phyloP scores from a whole-genome alignment of 2,797 vertebrate genomes.

The Leptodactylus fallax region DNA sequence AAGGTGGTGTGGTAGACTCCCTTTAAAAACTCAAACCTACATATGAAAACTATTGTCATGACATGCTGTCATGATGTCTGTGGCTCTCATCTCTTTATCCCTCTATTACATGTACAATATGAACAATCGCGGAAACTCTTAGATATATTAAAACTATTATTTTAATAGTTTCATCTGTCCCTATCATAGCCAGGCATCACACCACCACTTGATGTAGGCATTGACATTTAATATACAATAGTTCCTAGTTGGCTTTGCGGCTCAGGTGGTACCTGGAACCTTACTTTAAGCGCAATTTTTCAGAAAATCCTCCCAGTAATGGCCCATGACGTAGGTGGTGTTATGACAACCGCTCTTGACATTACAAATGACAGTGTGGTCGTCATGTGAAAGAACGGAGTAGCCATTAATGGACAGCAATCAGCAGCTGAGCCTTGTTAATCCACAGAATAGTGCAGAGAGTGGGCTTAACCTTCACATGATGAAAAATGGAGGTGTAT shows the following conservation, averaged over 20 bases:
- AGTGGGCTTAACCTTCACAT: background rate
- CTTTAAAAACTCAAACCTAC: too few species aligned
- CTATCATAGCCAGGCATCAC: too few species aligned
- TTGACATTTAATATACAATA: background rate
- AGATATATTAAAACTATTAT: too few species aligned
- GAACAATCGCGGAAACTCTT: too few species aligned
- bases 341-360: slow-evolving; percentile 8
- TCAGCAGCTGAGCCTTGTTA: slow-evolving; percentile 3
- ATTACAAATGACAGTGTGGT: background rate
- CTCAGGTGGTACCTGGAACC: background rate
- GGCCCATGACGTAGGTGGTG: background rate
- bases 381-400: background rate
- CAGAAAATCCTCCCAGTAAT: background rate
- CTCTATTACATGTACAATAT: too few species aligned
- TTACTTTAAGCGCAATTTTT: background rate
- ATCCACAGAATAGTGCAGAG: background rate
- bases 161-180: too few species aligned
- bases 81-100: too few species aligned
- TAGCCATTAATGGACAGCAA: background rate
- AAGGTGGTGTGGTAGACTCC: too few species aligned
- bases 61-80: too few species aligned
- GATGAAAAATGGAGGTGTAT: background rate
- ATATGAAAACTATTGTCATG: too few species aligned
- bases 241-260: background rate
- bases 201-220: too few species aligned